Conservation (phyloP, 1,140 invertebrate species). For the Diorhabda sublineata region DNA sequence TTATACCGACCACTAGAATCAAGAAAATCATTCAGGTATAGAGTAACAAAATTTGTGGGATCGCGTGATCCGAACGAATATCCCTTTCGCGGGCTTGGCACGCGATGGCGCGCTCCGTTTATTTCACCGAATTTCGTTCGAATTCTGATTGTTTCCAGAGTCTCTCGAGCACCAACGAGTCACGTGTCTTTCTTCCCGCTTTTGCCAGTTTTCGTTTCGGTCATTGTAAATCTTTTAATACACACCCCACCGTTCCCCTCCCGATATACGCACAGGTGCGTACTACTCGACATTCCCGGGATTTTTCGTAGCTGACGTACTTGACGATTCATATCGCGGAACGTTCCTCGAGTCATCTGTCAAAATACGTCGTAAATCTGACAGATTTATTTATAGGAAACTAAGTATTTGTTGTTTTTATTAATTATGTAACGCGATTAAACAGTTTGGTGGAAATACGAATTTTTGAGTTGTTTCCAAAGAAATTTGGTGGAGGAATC, state of each 20-base stretch:
- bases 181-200: slow-evolving; percentile 13
- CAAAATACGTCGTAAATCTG: too few relatives aligned
- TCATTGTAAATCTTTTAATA: background rate
- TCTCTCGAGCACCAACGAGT: background rate
- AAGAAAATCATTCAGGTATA: slow-evolving; percentile 7
- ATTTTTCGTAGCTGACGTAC: too few relatives aligned
- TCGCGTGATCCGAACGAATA: slow-evolving; percentile 8
- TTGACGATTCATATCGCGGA: too few relatives aligned
- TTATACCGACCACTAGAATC: too few relatives aligned
- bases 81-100: slow-evolving; percentile 14
- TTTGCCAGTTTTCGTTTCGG: background rate
- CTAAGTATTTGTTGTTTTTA: too few relatives aligned
- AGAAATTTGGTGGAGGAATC: too few relatives aligned
- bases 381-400: too few relatives aligned
- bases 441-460: too few relatives aligned
- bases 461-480: too few relatives aligned
- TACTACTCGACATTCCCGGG: too few relatives aligned
- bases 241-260: background rate
- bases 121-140: slow-evolving; percentile 10
- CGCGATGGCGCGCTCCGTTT: slow-evolving; percentile 12
- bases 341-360: too few relatives aligned
- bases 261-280: background rate
- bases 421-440: too few relatives aligned
- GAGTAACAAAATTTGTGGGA: slow-evolving; percentile 10
- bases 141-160: slow-evolving; percentile 12